A percentile compares a stretch with the other conserved stretches of the same genome.
Conservation (phyloP, 2,113 vertebrate species). For the Phrynosoma platyrhinos region DNA sequence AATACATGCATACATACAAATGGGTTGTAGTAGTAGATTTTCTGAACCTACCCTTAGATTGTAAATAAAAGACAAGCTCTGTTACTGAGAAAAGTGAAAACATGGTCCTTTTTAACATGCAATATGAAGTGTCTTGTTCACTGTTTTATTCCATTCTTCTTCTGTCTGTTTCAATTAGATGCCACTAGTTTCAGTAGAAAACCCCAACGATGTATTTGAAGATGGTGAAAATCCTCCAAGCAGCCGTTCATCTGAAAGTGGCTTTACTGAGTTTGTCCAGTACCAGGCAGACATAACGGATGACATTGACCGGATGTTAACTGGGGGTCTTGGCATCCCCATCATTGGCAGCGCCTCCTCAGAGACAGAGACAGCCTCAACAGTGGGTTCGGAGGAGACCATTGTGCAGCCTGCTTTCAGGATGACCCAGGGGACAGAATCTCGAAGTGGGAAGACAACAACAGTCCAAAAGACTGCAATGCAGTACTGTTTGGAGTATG, state of each 20-base stretch:
- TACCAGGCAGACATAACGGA: conserved; percentile 87
- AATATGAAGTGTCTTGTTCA: background rate
- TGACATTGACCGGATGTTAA: conserved; percentile 79
- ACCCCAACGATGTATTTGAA: conserved; percentile 86
- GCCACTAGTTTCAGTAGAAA: conserved; percentile 77
- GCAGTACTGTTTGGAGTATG: conserved; percentile 96
- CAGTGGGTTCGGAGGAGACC: conserved; percentile 81
- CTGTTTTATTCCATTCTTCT: conserved; percentile 15
- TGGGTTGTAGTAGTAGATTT: background rate
- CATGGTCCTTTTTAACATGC: background rate
- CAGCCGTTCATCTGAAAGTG: conserved; percentile 88
- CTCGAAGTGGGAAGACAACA: conserved; percentile 73
- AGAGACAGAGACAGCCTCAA: conserved; percentile 83
- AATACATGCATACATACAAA: background rate
- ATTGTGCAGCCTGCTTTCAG: conserved; percentile 71
- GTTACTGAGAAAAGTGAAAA: background rate
- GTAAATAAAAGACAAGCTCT: background rate
- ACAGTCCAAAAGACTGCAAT: conserved; percentile 92
- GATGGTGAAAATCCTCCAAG: conserved; percentile 85
- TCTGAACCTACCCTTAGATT: background rate
- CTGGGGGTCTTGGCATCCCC: conserved; percentile 69
- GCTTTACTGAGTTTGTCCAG: conserved; percentile 96
- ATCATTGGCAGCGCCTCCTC: conserved; percentile 79
- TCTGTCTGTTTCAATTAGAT: conserved; percentile 73
- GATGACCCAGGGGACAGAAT: conserved; percentile 65